Evolutionary conservation across 1,140 invertebrate species (phyloP).

Genomic region (Chelonus insularis): DNA sequence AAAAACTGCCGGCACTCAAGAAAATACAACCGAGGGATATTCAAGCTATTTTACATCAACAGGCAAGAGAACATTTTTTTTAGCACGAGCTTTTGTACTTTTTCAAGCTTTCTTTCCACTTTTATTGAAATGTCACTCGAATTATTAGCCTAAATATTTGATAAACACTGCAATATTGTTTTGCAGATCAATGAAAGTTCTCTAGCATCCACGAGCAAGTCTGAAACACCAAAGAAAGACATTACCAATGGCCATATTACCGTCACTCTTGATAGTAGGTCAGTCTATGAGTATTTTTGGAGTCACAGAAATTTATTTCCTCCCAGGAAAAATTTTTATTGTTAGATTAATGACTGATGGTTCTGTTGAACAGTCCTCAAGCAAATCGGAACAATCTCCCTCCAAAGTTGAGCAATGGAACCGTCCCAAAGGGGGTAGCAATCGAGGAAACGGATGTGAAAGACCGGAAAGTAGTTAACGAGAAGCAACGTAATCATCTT

Average conservation of each 20-base stretch:
- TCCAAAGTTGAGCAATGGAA: constrained; percentile 55
- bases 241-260: constrained; percentile 54
- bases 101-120: not conserved
- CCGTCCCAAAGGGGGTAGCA: constrained; percentile 46
- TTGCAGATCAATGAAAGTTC: constrained; percentile 52
- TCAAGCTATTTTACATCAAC: constrained; percentile 83
- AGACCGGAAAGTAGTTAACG: constrained; percentile 43
- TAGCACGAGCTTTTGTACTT: not conserved
- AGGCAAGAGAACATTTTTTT: constrained; percentile 63
- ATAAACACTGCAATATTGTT: not conserved
- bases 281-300: too few relatives aligned
- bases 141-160: too few relatives aligned
- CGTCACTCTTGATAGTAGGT: constrained; percentile 54
- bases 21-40: constrained; percentile 93
- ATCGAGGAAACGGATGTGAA: constrained; percentile 41
- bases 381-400: constrained; percentile 25
- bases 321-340: too few relatives aligned
- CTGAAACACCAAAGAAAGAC: constrained; percentile 47
- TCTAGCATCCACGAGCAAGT: constrained; percentile 48
- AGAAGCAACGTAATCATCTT: constrained; percentile 49
- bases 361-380: constrained; percentile 21
- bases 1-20: constrained; percentile 86
- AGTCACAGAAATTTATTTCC: too few relatives aligned
- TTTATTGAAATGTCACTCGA: too few relatives aligned
- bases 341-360: too few relatives aligned